Base-by-base conservation (phyloP, 1,140 invertebrate genomes). In the Cotesia chilonis region DNA sequence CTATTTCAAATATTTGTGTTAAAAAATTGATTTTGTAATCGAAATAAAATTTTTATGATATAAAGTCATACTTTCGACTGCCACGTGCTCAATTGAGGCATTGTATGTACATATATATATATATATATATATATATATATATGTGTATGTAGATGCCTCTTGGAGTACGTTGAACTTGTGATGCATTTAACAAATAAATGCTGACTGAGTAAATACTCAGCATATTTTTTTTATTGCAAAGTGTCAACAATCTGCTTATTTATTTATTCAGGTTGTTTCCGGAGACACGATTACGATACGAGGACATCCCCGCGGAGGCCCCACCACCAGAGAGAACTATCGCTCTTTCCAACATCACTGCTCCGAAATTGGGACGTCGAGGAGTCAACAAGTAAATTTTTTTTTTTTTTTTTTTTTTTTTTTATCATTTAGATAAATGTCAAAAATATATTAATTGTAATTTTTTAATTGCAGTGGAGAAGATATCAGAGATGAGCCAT, bases 291-390 rank as follows among this genome's bases (percentile, higher is more conserved):
- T 87, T 51, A 81, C 81, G 10, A 85, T 87, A n/a, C 79, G 85
- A 75, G 81, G 79, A 17, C 76, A 81, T 14, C 82, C 82, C 20
- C 81, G 82, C 71, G 95, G 95, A 51, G 91, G 91, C 6, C 96
- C 96, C 96, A 36, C 97, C 98, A 71, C 93, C 93, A 66, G 97
- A 99, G 85, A 94, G 94, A 84, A 93, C 94, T 75, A 90, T 99
- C 38, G 94, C 92, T 78, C 91, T 99, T 55, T 95, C 95, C 37
- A 95, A 95, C 82, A 92, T 99, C 63, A 91, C 91, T 76, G 97
- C 97, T 68, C 98, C 97, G 1, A 95, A 97, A 88, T 88, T 99
- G 67, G 96, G 93, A 5, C 90, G 96, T 52, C 90, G 84, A 78
- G 78, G 74, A 70, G 81, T 80, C 52, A 77, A 79, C 36, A 78